Conservation (phyloP, 2,113 vertebrate species). For the Gavialis gangeticus region DNA sequence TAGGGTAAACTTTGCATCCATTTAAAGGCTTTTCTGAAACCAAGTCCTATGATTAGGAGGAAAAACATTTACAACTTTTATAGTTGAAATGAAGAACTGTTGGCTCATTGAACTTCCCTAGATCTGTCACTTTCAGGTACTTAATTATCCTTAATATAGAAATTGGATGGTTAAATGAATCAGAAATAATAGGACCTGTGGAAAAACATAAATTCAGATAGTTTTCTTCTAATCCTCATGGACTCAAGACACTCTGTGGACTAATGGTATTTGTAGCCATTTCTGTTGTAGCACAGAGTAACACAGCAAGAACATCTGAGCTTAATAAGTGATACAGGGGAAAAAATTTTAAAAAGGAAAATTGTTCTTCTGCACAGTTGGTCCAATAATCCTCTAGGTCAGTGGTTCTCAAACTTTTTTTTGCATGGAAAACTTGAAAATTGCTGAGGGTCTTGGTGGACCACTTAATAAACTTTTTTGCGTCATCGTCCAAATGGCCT, state of each 20-base stretch:
- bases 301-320: not conserved
- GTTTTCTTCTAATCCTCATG: not conserved
- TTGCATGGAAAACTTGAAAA: too few relatives aligned
- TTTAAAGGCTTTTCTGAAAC: not conserved
- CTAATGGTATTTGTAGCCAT: not conserved
- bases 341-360: not conserved
- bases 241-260: not conserved
- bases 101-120: not conserved
- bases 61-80: not conserved
- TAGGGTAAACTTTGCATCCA: rapidly evolving
- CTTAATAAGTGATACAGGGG: not conserved
- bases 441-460: too few relatives aligned
- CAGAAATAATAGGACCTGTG: not conserved
- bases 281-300: not conserved
- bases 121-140: not conserved
- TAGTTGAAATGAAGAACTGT: not conserved
- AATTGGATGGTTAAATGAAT: not conserved
- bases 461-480: too few relatives aligned
- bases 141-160: not conserved
- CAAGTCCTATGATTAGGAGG: not conserved
- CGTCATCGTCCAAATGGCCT: too few relatives aligned
- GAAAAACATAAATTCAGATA: not conserved
- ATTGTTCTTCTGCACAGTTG: not conserved
- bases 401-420: not conserved
- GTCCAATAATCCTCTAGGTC: not conserved